phyloP scores from a whole-genome alignment of 35 echinoderm and acorn worm genomes.

The Nesometra sesokonis region DNA sequence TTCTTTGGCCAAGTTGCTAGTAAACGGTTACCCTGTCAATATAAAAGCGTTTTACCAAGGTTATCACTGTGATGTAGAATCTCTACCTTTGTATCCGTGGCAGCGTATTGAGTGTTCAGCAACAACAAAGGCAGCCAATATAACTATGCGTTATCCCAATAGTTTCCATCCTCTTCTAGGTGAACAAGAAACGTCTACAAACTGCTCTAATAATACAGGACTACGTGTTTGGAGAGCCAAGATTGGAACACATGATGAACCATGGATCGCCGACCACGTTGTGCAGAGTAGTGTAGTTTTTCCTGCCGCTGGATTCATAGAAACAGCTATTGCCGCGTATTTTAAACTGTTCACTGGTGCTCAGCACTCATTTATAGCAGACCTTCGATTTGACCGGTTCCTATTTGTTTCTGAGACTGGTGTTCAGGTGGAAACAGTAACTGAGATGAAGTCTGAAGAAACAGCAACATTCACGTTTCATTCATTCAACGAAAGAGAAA shows the following conservation, averaged over 20 bases:
- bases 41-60: not conserved
- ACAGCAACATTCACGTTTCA: not conserved
- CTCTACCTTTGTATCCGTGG: constrained; percentile 36
- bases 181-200: not conserved
- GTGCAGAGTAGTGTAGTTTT: constrained; percentile 16
- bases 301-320: constrained; percentile 35
- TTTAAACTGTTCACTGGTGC: not conserved
- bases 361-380: not conserved
- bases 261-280: constrained; percentile 41
- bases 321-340: constrained; percentile 25
- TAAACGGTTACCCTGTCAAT: not conserved
- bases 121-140: not conserved
- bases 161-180: constrained; percentile 18
- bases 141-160: not conserved
- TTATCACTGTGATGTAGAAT: not conserved
- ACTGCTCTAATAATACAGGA: not conserved
- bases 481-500: not conserved
- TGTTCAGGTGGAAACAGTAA: not conserved
- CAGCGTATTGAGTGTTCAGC: constrained; percentile 22
- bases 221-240: constrained; percentile 16
- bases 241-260: not conserved
- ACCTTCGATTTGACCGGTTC: constrained; percentile 20
- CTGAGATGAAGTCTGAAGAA: not conserved
- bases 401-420: constrained; percentile 18
- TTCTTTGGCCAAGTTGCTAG: not conserved